phyloP scores from a whole-genome alignment of 1,140 invertebrate species.

The Mamestra configurata region DNA sequence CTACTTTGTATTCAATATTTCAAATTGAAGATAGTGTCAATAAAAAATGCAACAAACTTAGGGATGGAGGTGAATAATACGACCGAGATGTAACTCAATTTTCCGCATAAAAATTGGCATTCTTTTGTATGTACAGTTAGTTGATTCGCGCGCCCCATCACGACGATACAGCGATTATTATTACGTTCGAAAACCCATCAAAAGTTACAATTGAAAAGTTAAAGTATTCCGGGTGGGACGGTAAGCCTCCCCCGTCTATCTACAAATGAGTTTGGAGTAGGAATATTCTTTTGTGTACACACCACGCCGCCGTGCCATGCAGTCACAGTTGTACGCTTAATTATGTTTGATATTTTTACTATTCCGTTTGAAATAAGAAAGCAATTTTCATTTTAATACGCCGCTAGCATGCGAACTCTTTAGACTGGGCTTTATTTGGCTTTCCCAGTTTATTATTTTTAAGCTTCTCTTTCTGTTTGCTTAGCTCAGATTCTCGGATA shows the following conservation, averaged over 20 bases:
- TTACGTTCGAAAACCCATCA: slow-evolving; percentile 87
- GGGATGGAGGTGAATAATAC: slow-evolving; percentile 77
- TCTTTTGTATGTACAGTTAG: slow-evolving; percentile 82
- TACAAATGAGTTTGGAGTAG: slow-evolving; percentile 84
- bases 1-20: slow-evolving; percentile 41
- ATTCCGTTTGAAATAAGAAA: slow-evolving; percentile 44
- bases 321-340: slow-evolving; percentile 69
- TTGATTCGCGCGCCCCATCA: slow-evolving; percentile 82
- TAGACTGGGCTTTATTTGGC: background rate
- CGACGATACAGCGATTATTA: slow-evolving; percentile 84
- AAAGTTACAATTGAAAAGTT: slow-evolving; percentile 88
- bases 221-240: slow-evolving; percentile 84
- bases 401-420: slow-evolving; percentile 19
- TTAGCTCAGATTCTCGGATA: slow-evolving; percentile 1
- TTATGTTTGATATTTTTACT: slow-evolving; percentile 64
- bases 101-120: slow-evolving; percentile 85
- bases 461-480: slow-evolving; percentile 3
- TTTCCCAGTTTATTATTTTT: slow-evolving; percentile 12
- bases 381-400: slow-evolving; percentile 45
- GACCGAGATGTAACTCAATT: slow-evolving; percentile 80
- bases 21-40: slow-evolving; percentile 54
- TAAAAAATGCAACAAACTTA: slow-evolving; percentile 58
- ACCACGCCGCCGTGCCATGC: slow-evolving; percentile 54
- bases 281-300: slow-evolving; percentile 83
- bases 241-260: slow-evolving; percentile 77